Evolutionary conservation across 1,140 invertebrate species (phyloP).

Genomic region (Diorhabda carinulata): DNA sequence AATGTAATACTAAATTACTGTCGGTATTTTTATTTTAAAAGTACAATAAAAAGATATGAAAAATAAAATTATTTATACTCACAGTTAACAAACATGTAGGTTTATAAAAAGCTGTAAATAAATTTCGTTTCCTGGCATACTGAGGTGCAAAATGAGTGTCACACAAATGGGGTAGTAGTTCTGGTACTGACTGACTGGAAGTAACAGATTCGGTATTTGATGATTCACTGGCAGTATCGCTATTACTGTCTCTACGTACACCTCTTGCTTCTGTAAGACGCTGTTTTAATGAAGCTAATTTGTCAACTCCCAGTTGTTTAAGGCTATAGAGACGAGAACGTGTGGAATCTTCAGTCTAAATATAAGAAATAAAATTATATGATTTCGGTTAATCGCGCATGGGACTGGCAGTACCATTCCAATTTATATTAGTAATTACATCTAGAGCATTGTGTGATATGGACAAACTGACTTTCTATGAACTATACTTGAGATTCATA

Average conservation of each 20-base stretch:
- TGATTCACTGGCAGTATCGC: slow-evolving; percentile 41
- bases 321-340: slow-evolving; percentile 58
- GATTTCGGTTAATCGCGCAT: too few relatives aligned
- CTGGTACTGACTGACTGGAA: slow-evolving; percentile 37
- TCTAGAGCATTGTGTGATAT: too few relatives aligned
- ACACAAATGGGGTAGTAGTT: slow-evolving; percentile 42
- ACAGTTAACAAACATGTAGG: slow-evolving; percentile 53
- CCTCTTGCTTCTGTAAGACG: slow-evolving; percentile 52
- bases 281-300: slow-evolving; percentile 60
- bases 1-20: background rate
- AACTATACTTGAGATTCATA: too few relatives aligned
- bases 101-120: slow-evolving; percentile 52
- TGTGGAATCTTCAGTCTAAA: slow-evolving; percentile 40
- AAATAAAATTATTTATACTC: slow-evolving; percentile 27
- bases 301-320: slow-evolving; percentile 64
- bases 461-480: too few relatives aligned
- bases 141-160: slow-evolving; percentile 52
- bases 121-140: slow-evolving; percentile 49
- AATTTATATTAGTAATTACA: too few relatives aligned
- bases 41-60: background rate
- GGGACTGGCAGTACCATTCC: too few relatives aligned
- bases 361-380: background rate
- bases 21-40: background rate
- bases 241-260: slow-evolving; percentile 40
- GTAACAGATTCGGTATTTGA: slow-evolving; percentile 37